Percentiles rank a stretch among this genome's conserved stretches.
phyloP scores from a whole-genome alignment of 1,140 invertebrate species.

The Zaprionus africanus region DNA sequence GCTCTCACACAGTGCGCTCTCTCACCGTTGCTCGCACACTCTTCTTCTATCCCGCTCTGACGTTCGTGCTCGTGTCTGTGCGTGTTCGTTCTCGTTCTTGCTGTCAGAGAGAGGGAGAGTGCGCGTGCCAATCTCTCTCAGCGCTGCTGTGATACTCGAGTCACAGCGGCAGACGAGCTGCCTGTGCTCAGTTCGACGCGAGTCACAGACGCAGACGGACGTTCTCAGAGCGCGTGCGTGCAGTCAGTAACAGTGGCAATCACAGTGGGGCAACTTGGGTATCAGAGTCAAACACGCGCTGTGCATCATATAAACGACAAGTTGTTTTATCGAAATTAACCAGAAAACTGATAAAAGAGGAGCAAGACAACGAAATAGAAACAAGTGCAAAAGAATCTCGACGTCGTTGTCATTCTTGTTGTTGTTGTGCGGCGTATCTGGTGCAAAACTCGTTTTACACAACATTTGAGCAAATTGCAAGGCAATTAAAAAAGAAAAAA shows the following conservation, averaged over 20 bases:
- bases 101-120: constrained; percentile 4
- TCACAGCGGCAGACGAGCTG: constrained; percentile 33
- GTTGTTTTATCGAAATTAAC: constrained; percentile 36
- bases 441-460: constrained; percentile 41
- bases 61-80: background rate
- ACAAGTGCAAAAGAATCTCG: constrained; percentile 26
- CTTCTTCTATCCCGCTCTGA: background rate
- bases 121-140: constrained; percentile 33
- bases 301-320: constrained; percentile 26
- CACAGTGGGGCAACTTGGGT: constrained; percentile 10
- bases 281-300: constrained; percentile 17
- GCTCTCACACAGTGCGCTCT: background rate
- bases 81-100: background rate
- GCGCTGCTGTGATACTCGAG: constrained; percentile 31
- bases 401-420: background rate
- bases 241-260: constrained; percentile 20
- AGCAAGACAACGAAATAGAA: constrained; percentile 9
- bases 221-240: constrained; percentile 65
- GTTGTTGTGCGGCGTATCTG: constrained; percentile 21
- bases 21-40: background rate
- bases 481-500: constrained; percentile 43
- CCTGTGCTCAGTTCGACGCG: constrained; percentile 54
- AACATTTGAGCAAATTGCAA: constrained; percentile 49
- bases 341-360: constrained; percentile 39
- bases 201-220: constrained; percentile 49